These are phyloP conservation scores for Bombus difficillimus DNA, from an alignment of 1,140 invertebrate species.

Conservation along the genomic window DNA sequence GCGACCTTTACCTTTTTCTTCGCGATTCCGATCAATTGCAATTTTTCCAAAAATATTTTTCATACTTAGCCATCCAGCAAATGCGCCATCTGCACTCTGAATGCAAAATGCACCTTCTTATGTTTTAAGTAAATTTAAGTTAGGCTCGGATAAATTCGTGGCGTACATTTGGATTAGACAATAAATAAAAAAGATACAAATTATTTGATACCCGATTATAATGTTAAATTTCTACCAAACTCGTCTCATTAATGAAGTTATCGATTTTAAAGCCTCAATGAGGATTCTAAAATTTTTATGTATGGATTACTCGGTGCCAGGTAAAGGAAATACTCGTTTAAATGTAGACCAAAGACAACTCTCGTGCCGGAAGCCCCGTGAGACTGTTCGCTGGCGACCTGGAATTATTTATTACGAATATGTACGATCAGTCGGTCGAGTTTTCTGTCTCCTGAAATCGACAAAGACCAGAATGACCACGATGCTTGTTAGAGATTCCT, in stretches of 20 bases:
- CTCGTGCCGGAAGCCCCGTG: conserved; percentile 4
- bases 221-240: not conserved
- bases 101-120: too few species aligned
- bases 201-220: too few species aligned
- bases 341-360: conserved; percentile 7
- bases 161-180: too few species aligned
- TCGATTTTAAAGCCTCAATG: not conserved
- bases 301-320: not conserved
- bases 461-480: not conserved
- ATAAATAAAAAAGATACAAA: too few species aligned
- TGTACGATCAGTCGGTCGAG: conserved; percentile 1
- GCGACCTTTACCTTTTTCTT: too few species aligned
- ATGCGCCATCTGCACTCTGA: too few species aligned
- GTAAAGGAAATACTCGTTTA: not conserved
- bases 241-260: too few species aligned
- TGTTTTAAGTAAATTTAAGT: too few species aligned
- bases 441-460: conserved; percentile 22
- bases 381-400: not conserved
- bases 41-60: too few species aligned
- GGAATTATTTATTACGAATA: conserved; percentile 30
- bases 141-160: too few species aligned
- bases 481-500: conserved; percentile 24
- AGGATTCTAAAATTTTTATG: not conserved
- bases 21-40: too few species aligned
- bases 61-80: too few species aligned